phyloP scores from a whole-genome alignment of 2,113 vertebrate species.

The Herpetotheres cachinnans region DNA sequence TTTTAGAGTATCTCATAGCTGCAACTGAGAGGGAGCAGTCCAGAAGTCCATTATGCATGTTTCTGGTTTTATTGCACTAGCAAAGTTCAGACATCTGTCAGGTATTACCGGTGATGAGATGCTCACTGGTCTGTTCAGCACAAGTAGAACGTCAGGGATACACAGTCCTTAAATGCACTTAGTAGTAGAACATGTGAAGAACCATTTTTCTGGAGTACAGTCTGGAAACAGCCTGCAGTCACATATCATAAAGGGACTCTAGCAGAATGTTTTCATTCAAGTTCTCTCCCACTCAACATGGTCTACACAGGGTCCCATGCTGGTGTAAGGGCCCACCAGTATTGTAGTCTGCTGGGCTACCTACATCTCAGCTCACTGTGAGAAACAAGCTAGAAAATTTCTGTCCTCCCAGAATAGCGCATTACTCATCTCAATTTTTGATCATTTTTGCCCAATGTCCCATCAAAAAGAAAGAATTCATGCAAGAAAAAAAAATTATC shows the following conservation, averaged over 20 bases:
- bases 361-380: background rate
- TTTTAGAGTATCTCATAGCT: background rate
- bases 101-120: background rate
- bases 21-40: background rate
- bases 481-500: background rate
- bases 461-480: background rate
- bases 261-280: background rate
- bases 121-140: background rate
- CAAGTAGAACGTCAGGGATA: background rate
- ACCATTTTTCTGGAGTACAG: background rate
- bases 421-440: background rate
- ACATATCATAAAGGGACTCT: background rate
- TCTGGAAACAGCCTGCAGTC: background rate
- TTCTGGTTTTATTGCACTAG: background rate
- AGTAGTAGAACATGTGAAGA: background rate
- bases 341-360: background rate
- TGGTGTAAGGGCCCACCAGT: background rate
- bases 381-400: background rate
- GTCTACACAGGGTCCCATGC: fast-evolving
- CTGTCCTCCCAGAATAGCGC: background rate
- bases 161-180: background rate
- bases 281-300: background rate
- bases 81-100: conserved; percentile 9
- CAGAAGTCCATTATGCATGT: background rate
- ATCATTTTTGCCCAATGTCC: background rate